These are phyloP conservation scores for Drosophila lutescens DNA, from an alignment of 2,888 invertebrate species.

Conservation along the genomic window DNA sequence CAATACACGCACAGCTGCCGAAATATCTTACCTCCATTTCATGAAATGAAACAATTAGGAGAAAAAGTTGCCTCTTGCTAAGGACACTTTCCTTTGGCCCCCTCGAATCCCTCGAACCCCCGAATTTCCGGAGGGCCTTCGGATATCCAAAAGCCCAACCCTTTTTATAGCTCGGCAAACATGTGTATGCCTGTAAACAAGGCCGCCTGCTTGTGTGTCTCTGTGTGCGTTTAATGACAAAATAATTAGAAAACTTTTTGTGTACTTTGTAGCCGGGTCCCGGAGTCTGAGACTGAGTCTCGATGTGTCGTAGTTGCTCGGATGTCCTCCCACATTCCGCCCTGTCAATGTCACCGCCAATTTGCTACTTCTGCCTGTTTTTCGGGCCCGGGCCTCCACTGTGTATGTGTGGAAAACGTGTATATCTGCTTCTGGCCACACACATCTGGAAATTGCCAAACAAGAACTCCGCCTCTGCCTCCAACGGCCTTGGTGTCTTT, in stretches of 20 bases:
- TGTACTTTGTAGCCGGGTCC: constrained; percentile 75
- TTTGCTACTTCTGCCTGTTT: constrained; percentile 58
- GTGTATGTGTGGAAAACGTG: constrained; percentile 9
- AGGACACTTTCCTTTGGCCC: constrained; percentile 43
- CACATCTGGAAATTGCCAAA: constrained; percentile 66
- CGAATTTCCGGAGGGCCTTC: constrained; percentile 54
- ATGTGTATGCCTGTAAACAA: constrained; percentile 60
- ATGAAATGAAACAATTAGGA: constrained; percentile 80
- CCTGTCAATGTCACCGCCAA: constrained; percentile 78
- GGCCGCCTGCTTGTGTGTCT: constrained; percentile 30
- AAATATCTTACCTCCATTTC: constrained; percentile 80
- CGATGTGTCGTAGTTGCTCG: constrained; percentile 53
- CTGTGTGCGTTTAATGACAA: constrained; percentile 83
- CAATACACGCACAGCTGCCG: constrained; percentile 80
- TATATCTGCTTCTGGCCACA: constrained; percentile 34
- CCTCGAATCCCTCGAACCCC: no score
- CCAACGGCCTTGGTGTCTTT: constrained; percentile 45
- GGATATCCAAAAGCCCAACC: constrained; percentile 78
- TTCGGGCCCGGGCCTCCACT: constrained; percentile 2
- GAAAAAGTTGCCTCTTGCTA: constrained; percentile 76
- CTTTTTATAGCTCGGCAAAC: constrained; percentile 77
- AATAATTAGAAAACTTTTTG: constrained; percentile 84
- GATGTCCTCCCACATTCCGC: constrained; percentile 31
- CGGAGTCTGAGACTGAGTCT: constrained; percentile 21
- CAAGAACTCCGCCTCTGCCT: constrained; percentile 32